Base-by-base conservation (phyloP, 1,140 invertebrate species). In the Bombus huntii region DNA sequence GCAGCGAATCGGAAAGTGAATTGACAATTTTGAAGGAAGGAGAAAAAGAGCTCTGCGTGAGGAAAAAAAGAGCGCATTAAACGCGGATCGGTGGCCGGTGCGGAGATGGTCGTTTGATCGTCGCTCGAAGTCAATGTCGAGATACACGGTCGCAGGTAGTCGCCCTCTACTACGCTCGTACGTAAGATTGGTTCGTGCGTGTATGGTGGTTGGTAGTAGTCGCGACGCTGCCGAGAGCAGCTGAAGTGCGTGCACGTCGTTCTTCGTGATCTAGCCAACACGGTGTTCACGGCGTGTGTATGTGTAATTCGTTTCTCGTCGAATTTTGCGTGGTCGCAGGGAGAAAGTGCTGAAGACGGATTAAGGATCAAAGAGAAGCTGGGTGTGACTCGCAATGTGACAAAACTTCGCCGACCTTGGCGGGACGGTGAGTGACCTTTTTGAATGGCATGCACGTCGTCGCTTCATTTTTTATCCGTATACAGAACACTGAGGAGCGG, bases 371-470 rank as follows among this genome's bases (percentile, higher is more conserved):
- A 37, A 34, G 39, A 72, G 39, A 72, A 13, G 37, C 22, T 73
- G 79, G 78, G 73, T 68, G 80, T 76, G 75, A 88, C 44, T 81
- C 39, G 53, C 42, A n/a, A 90, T 90, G 81, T 90, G 87, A 91
- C 65, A 71, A 80, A 88, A 37, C 44, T 37, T 42, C 47, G 87
- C 4, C 84, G 87, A 85, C 87, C 89, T 91, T 91, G 89, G 85
- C 72, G 75, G 82, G 79, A 85, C 84, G 90, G 90, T 91, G 90
- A 91, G 90, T 87, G 89, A 91, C 89, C 89, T 87, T 83, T 76
- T 66, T 68, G 66, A 83, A 79, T 74, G 37, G 39, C 44, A 71
- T 44, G 12, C 73, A 77, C 47, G 34, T 77, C 47, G 59, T 6
- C 22, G 10, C 34, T 53, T 22, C 66, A 83, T 87, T 83, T 57